These are phyloP conservation scores for Hemicordylus capensis DNA, from an alignment of 2,113 vertebrate genomes.

Conservation along the genomic window DNA sequence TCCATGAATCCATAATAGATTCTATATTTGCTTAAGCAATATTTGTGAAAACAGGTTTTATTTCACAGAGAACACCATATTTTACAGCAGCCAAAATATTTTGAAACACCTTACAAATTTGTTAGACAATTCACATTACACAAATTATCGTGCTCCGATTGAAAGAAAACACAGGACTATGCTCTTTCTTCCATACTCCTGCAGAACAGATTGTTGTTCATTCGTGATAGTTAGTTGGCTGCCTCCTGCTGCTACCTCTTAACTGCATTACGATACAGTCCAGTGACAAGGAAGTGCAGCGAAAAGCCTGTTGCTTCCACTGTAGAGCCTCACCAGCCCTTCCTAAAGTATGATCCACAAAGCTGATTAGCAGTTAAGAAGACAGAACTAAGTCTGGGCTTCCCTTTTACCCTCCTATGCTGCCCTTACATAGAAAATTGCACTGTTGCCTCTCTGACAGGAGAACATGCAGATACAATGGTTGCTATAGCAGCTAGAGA, in stretches of 20 bases:
- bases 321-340: not conserved
- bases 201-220: not conserved
- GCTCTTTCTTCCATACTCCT: not conserved
- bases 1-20: not conserved
- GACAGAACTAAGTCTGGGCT: not conserved
- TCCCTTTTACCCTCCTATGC: not conserved
- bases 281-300: not conserved
- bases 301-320: not conserved
- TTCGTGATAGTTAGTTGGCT: not conserved
- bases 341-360: not conserved
- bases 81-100: constrained; percentile 37
- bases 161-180: not conserved
- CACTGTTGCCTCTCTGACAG: not conserved
- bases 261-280: not conserved
- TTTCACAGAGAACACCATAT: not conserved
- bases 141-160: not conserved
- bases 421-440: not conserved
- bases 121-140: not conserved
- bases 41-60: not conserved
- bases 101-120: constrained; percentile 21
- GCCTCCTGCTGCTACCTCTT: not conserved
- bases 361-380: not conserved
- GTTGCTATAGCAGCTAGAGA: not conserved
- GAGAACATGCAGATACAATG: not conserved
- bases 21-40: too few relatives aligned